Percentiles rank a stretch among this genome's conserved stretches.
Evolutionary conservation across 1,140 invertebrate genomes (phyloP).

Genomic region (Coenobita brevimanus): DNA sequence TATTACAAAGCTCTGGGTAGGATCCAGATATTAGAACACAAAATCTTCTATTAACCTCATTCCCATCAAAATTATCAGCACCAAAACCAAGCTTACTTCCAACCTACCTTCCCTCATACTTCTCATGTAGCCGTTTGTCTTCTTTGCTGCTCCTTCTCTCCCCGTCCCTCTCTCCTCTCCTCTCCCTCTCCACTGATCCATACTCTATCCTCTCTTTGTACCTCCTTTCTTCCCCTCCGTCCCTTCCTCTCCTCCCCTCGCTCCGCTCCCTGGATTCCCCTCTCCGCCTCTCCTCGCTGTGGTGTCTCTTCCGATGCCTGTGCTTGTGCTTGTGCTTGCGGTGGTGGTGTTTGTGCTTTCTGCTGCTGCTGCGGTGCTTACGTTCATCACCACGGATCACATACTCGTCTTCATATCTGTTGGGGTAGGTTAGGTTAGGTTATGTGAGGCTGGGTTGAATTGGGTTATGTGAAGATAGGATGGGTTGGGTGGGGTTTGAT

Average conservation of each 20-base stretch:
- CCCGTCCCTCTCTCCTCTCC: constrained; percentile 7
- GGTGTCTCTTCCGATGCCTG: constrained; percentile 38
- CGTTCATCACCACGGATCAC: background rate
- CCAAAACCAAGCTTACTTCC: background rate
- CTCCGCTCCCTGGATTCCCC: constrained; percentile 6
- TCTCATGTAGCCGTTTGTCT: background rate
- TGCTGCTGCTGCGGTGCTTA: constrained; percentile 30
- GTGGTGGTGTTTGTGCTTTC: constrained; percentile 40
- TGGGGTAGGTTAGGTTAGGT: no score
- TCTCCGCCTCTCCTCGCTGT: constrained; percentile 35
- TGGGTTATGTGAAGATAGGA: no score
- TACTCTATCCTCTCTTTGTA: background rate
- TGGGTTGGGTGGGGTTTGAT: no score
- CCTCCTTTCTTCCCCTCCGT: constrained; percentile 29
- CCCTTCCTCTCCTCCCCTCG: background rate
- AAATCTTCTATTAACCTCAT: background rate
- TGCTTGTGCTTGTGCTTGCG: constrained; percentile 61
- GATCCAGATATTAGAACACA: background rate
- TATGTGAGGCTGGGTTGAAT: no score
- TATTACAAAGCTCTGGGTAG: no score
- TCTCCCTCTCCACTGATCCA: constrained; percentile 20
- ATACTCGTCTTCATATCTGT: no score
- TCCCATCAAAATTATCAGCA: background rate
- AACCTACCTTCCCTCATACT: background rate
- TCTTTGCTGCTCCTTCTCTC: background rate